phyloP scores from a whole-genome alignment of 2,888 invertebrate genomes.

The Hanleya hanleyi region DNA sequence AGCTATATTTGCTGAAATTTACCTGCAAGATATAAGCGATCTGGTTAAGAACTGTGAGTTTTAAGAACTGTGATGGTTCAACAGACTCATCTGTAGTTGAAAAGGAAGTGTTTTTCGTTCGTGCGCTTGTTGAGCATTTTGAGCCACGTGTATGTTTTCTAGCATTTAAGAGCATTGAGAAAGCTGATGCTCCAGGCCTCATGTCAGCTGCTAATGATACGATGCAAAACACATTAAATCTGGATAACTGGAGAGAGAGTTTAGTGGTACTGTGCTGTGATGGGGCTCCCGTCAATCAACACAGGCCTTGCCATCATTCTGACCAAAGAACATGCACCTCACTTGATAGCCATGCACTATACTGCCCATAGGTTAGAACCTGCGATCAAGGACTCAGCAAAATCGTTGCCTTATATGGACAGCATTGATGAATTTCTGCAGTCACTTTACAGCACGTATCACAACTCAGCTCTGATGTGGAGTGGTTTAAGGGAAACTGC shows the following conservation, averaged over 20 bases:
- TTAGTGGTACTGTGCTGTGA: not conserved
- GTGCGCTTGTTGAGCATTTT: not conserved
- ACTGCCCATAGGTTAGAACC: not conserved
- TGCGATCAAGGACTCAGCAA: not conserved
- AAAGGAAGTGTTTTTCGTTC: not conserved
- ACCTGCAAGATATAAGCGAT: not conserved
- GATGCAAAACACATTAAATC: not conserved
- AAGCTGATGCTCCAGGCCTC: slow-evolving; percentile 2
- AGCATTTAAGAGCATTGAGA: not conserved
- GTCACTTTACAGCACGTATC: not conserved
- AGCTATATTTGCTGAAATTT: not conserved
- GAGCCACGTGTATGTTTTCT: not conserved
- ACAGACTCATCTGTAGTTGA: not conserved
- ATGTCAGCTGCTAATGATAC: not conserved
- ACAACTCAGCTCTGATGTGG: not conserved
- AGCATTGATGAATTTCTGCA: not conserved
- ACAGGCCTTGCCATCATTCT: not conserved
- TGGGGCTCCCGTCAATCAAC: not conserved
- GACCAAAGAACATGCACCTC: not conserved
- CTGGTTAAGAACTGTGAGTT: not conserved
- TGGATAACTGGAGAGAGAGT: not conserved
- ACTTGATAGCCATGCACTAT: not conserved
- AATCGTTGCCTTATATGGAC: not conserved
- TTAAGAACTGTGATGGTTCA: not conserved
- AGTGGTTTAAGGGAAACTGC: not conserved